Evolutionary conservation across 2,888 invertebrate genomes (phyloP).

Genomic region (Polydrusus tereticollis): DNA sequence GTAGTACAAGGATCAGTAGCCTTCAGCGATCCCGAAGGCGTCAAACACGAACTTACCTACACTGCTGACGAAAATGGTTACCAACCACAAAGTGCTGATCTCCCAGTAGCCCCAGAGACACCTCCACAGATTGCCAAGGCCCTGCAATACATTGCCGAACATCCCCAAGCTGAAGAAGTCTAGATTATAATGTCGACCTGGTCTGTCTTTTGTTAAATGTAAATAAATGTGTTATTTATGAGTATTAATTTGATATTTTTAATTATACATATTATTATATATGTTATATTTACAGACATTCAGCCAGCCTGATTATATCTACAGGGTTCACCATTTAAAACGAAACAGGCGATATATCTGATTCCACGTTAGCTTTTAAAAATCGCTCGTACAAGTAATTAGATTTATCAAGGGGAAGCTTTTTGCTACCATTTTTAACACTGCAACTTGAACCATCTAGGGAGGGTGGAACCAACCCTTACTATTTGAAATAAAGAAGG

Average conservation of each 20-base stretch:
- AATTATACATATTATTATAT: too few relatives aligned
- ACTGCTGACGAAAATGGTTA: slow-evolving; percentile 71
- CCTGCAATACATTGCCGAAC: slow-evolving; percentile 68
- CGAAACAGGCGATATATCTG: too few relatives aligned
- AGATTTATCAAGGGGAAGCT: too few relatives aligned
- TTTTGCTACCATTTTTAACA: too few relatives aligned
- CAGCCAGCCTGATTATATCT: too few relatives aligned
- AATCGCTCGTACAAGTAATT: too few relatives aligned
- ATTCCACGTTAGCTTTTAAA: too few relatives aligned
- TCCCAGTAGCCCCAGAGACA: slow-evolving; percentile 61
- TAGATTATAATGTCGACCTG: background rate
- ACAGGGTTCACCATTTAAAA: too few relatives aligned
- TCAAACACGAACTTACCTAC: slow-evolving; percentile 67
- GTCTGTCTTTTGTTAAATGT: background rate
- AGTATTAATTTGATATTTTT: background rate
- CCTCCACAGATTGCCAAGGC: slow-evolving; percentile 74
- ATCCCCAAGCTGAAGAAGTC: slow-evolving; percentile 57
- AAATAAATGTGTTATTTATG: slow-evolving; percentile 4
- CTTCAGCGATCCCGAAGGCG: slow-evolving; percentile 69
- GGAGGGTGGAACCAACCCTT: too few relatives aligned
- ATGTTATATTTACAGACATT: too few relatives aligned
- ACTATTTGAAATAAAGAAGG: too few relatives aligned
- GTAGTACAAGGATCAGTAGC: slow-evolving; percentile 58
- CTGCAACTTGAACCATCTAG: too few relatives aligned
- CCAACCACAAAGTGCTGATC: slow-evolving; percentile 67